These are phyloP conservation scores for Borostomias antarcticus DNA, from an alignment of 2,797 vertebrate genomes.

Conservation along the genomic window DNA sequence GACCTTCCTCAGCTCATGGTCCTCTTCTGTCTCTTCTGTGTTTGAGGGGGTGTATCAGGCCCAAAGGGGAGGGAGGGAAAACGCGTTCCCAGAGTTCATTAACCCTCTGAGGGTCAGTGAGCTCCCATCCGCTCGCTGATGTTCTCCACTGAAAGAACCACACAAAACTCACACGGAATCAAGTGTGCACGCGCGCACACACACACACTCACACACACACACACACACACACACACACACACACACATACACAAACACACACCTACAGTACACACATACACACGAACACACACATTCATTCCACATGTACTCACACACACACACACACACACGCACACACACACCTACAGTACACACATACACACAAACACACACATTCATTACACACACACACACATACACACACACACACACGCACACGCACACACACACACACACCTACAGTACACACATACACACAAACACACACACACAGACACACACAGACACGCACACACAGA, in stretches of 20 bases:
- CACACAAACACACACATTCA: too few relatives aligned
- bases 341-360: too few relatives aligned
- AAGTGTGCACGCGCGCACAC: neutral
- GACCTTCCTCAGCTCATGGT: neutral
- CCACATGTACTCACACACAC: conserved; percentile 5
- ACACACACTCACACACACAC: conserved; percentile 3
- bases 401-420: neutral
- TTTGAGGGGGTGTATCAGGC: neutral
- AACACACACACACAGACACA: conserved; percentile 8
- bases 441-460: too few relatives aligned
- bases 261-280: too few relatives aligned
- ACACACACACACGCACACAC: too few relatives aligned
- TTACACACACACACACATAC: too few relatives aligned
- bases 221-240: too few relatives aligned
- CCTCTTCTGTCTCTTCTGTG: neutral
- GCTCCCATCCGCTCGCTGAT: neutral
- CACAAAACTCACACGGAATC: neutral
- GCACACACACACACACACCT: too few relatives aligned
- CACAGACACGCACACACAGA: conserved; percentile 6
- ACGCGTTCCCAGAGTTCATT: neutral
- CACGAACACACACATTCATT: too few relatives aligned
- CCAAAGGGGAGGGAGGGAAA: neutral
- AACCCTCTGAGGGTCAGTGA: neutral
- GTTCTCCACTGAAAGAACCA: neutral
- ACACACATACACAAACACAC: neutral